Conservation (phyloP, 2,888 invertebrate species). For the Physocephala rufipes region DNA sequence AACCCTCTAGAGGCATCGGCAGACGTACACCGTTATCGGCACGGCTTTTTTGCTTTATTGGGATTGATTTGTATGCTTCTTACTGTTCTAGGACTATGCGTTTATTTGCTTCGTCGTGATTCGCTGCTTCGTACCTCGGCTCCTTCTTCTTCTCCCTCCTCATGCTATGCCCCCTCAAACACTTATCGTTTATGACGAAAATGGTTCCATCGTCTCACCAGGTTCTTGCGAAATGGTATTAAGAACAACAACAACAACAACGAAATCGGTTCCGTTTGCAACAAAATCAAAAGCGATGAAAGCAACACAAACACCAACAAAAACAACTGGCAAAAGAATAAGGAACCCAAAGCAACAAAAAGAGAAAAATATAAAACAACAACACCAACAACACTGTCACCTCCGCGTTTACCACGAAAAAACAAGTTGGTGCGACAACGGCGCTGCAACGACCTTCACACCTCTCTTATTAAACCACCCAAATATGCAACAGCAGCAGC, state of each 20-base stretch:
- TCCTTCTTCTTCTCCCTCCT: too few species aligned
- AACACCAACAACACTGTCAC: slow-evolving; percentile 39
- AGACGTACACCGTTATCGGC: slow-evolving; percentile 62
- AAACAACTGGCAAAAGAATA: slow-evolving; percentile 25
- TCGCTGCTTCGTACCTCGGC: slow-evolving; percentile 48
- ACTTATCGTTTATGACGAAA: slow-evolving; percentile 62
- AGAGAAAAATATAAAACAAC: slow-evolving; percentile 30
- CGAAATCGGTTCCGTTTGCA: slow-evolving; percentile 36
- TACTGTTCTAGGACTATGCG: slow-evolving; percentile 60
- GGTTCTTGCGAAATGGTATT: slow-evolving; percentile 51
- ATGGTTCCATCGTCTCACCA: slow-evolving; percentile 61
- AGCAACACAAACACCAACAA: neutral
- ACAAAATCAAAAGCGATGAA: too few species aligned
- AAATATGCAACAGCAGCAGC: neutral
- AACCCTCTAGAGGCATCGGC: slow-evolving; percentile 58
- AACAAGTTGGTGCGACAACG: slow-evolving; percentile 33
- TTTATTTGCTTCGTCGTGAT: slow-evolving; percentile 61
- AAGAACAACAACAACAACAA: slow-evolving; percentile 41
- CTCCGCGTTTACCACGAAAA: slow-evolving; percentile 20
- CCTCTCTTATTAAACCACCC: neutral
- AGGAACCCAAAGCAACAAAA: slow-evolving; percentile 42
- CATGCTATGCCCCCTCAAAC: slow-evolving; percentile 38
- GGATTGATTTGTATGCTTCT: slow-evolving; percentile 59
- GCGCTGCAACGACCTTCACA: slow-evolving; percentile 7
- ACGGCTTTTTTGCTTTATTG: slow-evolving; percentile 65